Evolutionary conservation across 2,113 vertebrate species (phyloP).

Genomic region (Oreocharis arfaki): DNA sequence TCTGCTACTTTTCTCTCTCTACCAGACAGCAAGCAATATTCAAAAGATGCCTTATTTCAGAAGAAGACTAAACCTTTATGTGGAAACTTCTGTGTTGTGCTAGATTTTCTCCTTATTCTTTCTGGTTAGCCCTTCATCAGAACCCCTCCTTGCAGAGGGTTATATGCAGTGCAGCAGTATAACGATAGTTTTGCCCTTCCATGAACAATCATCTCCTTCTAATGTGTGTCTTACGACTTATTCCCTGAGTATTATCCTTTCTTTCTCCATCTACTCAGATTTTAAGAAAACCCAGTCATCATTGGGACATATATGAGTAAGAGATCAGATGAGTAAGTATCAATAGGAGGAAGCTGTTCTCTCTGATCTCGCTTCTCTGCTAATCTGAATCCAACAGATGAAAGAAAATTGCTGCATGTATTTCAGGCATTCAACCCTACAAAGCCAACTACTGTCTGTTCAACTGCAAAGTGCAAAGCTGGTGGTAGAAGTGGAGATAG

Average conservation of each 20-base stretch:
- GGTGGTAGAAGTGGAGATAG: neutral
- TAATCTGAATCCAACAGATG: neutral
- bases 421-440: neutral
- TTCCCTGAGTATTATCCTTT: neutral
- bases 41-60: neutral
- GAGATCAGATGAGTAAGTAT: neutral
- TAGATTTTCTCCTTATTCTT: neutral
- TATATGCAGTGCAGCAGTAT: neutral
- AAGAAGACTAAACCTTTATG: neutral
- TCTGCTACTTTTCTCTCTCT: neutral
- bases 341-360: neutral
- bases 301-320: neutral
- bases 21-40: neutral
- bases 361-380: neutral
- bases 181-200: neutral
- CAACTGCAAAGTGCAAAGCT: neutral
- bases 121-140: neutral
- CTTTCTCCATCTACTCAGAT: neutral
- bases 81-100: neutral
- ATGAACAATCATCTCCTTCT: neutral
- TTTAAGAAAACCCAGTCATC: neutral
- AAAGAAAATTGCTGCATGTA: neutral
- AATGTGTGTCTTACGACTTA: neutral
- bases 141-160: neutral
- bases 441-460: neutral